A percentile compares a stretch with the other conserved stretches of the same genome.
phyloP scores from a whole-genome alignment of 2,888 invertebrate genomes.

The Bombylius major region DNA sequence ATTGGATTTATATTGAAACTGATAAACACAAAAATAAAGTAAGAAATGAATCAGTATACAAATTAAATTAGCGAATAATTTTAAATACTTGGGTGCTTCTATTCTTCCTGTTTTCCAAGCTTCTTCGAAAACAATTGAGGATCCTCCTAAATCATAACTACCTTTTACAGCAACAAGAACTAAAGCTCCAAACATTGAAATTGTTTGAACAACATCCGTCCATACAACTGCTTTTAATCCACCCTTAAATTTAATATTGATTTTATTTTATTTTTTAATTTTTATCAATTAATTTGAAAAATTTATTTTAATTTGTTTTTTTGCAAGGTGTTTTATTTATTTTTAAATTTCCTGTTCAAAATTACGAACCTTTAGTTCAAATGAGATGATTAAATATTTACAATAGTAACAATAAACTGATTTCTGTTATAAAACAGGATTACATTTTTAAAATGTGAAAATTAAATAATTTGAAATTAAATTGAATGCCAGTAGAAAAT shows the following conservation, averaged over 20 bases:
- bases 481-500: too few species aligned
- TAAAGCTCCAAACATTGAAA: slow-evolving; percentile 65
- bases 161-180: slow-evolving; percentile 61
- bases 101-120: slow-evolving; percentile 58
- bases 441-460: too few species aligned
- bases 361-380: too few species aligned
- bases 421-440: too few species aligned
- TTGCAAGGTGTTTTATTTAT: too few species aligned
- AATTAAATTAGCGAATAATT: neutral
- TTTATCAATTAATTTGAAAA: neutral
- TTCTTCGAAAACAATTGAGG: slow-evolving; percentile 48
- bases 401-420: too few species aligned
- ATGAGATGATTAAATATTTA: too few species aligned
- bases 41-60: neutral
- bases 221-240: slow-evolving; percentile 66
- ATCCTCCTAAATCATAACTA: slow-evolving; percentile 58
- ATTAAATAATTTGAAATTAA: too few species aligned
- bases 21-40: slow-evolving; percentile 16
- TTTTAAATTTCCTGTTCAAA: too few species aligned
- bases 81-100: slow-evolving; percentile 52
- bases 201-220: slow-evolving; percentile 68
- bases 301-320: too few species aligned
- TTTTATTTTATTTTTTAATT: neutral
- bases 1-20: slow-evolving; percentile 70
- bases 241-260: slow-evolving; percentile 40